A percentile compares a stretch with the other conserved stretches of the same genome.
phyloP scores from a whole-genome alignment of 2,113 vertebrate genomes.

The Notothenia coriiceps region DNA sequence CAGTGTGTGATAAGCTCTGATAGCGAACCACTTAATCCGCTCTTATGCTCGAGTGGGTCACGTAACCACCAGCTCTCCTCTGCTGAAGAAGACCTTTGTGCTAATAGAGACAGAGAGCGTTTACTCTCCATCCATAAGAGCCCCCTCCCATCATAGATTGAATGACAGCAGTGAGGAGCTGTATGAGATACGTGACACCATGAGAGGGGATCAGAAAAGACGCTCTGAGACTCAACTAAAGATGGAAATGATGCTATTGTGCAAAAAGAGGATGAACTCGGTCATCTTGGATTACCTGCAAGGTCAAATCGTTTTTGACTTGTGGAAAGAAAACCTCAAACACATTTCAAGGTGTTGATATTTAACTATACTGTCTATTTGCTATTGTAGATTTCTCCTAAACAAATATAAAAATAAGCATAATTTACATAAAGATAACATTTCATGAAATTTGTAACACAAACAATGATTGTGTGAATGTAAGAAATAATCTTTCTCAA shows the following conservation, averaged over 20 bases:
- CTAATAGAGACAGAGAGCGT: conserved; percentile 28
- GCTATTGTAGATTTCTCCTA: too few species aligned
- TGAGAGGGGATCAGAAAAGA: conserved; percentile 17
- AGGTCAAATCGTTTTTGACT: neutral
- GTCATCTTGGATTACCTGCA: conserved; percentile 34
- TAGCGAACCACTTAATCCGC: conserved; percentile 59
- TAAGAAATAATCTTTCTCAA: too few species aligned
- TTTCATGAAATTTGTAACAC: too few species aligned
- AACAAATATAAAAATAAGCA: too few species aligned
- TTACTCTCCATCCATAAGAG: conserved; percentile 1
- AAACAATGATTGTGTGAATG: too few species aligned
- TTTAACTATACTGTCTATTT: too few species aligned
- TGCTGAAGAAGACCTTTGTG: conserved; percentile 58
- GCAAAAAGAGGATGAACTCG: conserved; percentile 17
- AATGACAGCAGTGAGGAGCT: conserved; percentile 42
- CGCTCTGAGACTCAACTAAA: neutral
- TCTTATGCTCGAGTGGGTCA: conserved; percentile 45
- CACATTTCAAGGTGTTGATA: too few species aligned
- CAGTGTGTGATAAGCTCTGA: conserved; percentile 64
- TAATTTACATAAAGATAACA: too few species aligned
- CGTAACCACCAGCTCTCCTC: conserved; percentile 43
- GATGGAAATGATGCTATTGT: conserved; percentile 36
- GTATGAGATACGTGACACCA: conserved; percentile 56
- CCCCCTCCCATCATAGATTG: conserved; percentile 36
- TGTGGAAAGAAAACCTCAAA: too few species aligned